Evolutionary conservation across 2,888 invertebrate genomes (phyloP).

Genomic region (Drosophila anomalata): DNA sequence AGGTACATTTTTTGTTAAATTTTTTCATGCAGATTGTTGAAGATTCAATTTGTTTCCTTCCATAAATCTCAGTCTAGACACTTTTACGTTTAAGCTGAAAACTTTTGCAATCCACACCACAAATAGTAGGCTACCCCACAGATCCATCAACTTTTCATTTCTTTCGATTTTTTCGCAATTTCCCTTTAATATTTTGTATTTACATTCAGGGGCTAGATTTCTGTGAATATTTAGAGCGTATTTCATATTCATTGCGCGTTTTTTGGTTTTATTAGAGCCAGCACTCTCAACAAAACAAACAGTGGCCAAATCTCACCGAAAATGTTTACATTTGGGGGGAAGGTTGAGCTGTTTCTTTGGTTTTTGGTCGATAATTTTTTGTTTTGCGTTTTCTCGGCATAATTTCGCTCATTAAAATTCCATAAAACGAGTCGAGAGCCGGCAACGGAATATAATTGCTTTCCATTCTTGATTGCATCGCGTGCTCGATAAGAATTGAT

Average conservation of each 20-base stretch:
- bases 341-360: neutral
- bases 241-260: conserved; percentile 63
- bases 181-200: conserved; percentile 25
- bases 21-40: too few relatives aligned
- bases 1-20: too few relatives aligned
- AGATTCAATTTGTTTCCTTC: neutral
- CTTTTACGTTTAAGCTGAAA: conserved; percentile 4
- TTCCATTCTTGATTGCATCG: conserved; percentile 41
- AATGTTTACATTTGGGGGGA: conserved; percentile 23
- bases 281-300: conserved; percentile 36
- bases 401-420: conserved; percentile 73
- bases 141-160: conserved; percentile 32
- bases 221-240: conserved; percentile 37
- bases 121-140: neutral
- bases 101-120: conserved; percentile 3
- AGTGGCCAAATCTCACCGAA: conserved; percentile 16
- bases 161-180: conserved; percentile 12
- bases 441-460: conserved; percentile 56
- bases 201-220: conserved; percentile 21
- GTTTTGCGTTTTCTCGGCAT: conserved; percentile 34
- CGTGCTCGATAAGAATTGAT: conserved; percentile 34
- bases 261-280: conserved; percentile 55
- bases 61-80: conserved; percentile 36
- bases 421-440: conserved; percentile 48
- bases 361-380: conserved; percentile 9